Base-by-base conservation (phyloP, 2,888 invertebrate species). In the Hylaea fasciaria region DNA sequence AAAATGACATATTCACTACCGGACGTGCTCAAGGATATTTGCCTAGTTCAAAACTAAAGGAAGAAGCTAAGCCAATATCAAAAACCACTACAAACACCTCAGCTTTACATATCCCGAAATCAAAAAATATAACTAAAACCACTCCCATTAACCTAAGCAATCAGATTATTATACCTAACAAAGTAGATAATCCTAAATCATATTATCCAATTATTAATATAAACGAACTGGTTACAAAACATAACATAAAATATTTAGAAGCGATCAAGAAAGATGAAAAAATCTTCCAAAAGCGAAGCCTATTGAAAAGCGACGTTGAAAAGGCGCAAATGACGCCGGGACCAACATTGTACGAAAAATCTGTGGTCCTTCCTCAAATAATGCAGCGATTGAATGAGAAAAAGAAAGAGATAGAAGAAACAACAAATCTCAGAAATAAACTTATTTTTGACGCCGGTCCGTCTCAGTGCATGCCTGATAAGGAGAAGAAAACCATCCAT, bases 301-400 rank as follows among this genome's bases (percentile, higher is more conserved):
- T 63, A 2, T n/a, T 66, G 0, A 72, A 69, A 59, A 66, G 65
- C 2, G 73, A 72, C 3, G 41, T 35, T 2, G 69, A 71, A n/a
- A 77, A 66, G 29, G 29, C 47, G 0, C 62, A 65, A 10, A 76
- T 69, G 13, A 81, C 79, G 0, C 72, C 63, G 67, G 84, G 83
- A 0, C 80, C 83, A 0, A 72, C 70, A 50, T 69, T 81, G 14
- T 44, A 76, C 8, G 82, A 83, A 39, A 84, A 83, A 51, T 67
- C 68, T 10, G 49, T 74, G 0, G 67, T 73, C 0, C 53, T 83
- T 12, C 83, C 83, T 0, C 73, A 77, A 50, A 74, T 83, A 14
- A 74, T 83, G 69, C 54, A 67, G 0, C 66, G 81, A 0, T 49
- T 83, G 28, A 59, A 64, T 0, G 58, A 62, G 0, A 72, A 72